These are phyloP conservation scores for Drosophila rufa DNA, from an alignment of 1,140 invertebrate species.

Conservation along the genomic window DNA sequence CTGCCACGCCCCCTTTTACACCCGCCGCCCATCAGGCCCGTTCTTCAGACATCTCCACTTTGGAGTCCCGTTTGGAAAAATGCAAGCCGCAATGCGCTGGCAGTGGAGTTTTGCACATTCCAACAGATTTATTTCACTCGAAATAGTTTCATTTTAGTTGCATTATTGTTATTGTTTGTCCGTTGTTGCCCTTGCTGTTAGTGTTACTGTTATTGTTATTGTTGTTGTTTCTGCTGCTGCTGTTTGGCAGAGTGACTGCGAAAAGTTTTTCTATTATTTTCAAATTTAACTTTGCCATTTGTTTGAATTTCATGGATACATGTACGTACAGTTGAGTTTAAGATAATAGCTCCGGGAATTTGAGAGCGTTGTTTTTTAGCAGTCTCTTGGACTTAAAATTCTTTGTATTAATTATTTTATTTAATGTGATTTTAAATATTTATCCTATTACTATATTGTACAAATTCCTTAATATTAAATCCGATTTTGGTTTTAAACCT, in stretches of 20 bases:
- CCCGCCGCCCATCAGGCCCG: conserved; percentile 4
- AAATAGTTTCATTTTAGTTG: conserved; percentile 83
- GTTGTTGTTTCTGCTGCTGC: conserved; percentile 43
- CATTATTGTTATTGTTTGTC: conserved; percentile 81
- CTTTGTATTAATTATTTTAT: background rate
- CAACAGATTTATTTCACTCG: conserved; percentile 83
- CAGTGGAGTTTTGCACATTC: conserved; percentile 78
- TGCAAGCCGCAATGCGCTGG: conserved; percentile 77
- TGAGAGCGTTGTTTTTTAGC: too few species aligned
- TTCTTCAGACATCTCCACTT: conserved; percentile 9
- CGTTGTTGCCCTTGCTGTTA: conserved; percentile 40
- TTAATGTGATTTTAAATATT: too few species aligned
- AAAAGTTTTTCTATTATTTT: conserved; percentile 84
- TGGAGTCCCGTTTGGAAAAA: conserved; percentile 44
- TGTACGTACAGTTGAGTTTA: conserved; percentile 19
- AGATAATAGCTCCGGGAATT: background rate
- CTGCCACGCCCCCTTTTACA: conserved; percentile 5
- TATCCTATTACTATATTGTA: background rate
- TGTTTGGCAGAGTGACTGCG: conserved; percentile 68
- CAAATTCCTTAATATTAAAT: background rate
- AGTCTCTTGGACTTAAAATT: background rate
- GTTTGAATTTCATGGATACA: conserved; percentile 74
- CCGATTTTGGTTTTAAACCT: too few species aligned
- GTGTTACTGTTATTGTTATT: conserved; percentile 35
- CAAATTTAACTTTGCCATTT: conserved; percentile 84